Percentiles rank a stretch among this genome's conserved stretches.
Evolutionary conservation across 2,113 vertebrate genomes (phyloP).

Genomic region (Pangasianodon hypophthalmus): DNA sequence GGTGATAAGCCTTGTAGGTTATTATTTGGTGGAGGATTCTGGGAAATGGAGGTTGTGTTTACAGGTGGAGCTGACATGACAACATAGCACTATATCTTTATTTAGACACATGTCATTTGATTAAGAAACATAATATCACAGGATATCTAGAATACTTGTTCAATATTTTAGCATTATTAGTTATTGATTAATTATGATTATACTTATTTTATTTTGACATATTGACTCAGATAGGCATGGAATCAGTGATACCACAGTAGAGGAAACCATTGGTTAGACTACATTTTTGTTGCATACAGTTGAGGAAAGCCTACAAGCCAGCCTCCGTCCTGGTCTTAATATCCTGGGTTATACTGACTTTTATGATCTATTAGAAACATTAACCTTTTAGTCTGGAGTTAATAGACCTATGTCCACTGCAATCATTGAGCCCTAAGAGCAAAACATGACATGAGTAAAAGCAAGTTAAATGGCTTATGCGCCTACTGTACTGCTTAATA

Average conservation of each 20-base stretch:
- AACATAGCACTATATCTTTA: not conserved
- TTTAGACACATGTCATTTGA: not conserved
- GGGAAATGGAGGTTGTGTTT: not conserved
- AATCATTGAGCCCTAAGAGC: not conserved
- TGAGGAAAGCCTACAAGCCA: not conserved
- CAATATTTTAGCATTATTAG: not conserved
- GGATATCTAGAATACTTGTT: not conserved
- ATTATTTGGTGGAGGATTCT: not conserved
- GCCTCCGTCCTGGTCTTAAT: not conserved
- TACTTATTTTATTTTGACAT: not conserved
- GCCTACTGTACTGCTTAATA: not conserved
- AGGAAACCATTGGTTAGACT: not conserved
- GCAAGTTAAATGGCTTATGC: slow-evolving; percentile 6
- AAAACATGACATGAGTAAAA: slow-evolving; percentile 9
- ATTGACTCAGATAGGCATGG: not conserved
- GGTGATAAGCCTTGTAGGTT: not conserved
- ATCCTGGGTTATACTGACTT: not conserved
- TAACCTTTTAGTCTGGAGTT: slow-evolving; percentile 5
- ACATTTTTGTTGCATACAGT: not conserved
- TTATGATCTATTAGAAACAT: not conserved
- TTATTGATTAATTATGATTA: not conserved
- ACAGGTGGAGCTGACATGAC: not conserved
- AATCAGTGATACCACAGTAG: not conserved
- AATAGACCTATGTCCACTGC: slow-evolving; percentile 11
- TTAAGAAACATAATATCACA: not conserved